Conservation (phyloP, 2,113 vertebrate species). For the Chrysochloris asiatica region DNA sequence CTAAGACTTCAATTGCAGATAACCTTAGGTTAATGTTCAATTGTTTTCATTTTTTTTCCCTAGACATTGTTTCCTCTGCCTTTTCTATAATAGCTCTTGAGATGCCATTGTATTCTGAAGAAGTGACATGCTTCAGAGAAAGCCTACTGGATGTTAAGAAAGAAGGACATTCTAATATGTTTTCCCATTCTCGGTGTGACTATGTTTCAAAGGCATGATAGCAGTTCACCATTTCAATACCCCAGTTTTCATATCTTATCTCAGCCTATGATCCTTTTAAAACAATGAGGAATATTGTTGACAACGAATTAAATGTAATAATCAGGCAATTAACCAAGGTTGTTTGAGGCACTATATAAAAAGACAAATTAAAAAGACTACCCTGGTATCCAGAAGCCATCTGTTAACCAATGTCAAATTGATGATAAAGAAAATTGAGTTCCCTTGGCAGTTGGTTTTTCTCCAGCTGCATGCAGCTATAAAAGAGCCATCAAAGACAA, state of each 20-base stretch:
- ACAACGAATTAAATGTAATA: conserved; percentile 85
- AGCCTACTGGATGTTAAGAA: neutral
- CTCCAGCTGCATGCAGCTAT: conserved; percentile 82
- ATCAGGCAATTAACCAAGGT: conserved; percentile 84
- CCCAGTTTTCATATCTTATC: conserved; percentile 74
- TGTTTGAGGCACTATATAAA: conserved; percentile 82
- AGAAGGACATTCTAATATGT: neutral
- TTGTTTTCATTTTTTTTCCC: neutral
- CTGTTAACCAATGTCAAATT: conserved; percentile 86
- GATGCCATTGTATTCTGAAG: neutral
- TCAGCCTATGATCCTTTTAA: conserved; percentile 79
- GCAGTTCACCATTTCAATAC: conserved; percentile 64
- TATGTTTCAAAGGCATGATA: conserved; percentile 52
- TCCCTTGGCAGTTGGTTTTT: conserved; percentile 82
- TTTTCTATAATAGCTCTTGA: neutral
- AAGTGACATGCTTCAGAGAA: neutral
- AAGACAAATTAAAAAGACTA: conserved; percentile 83
- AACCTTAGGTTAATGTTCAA: conserved; percentile 1
- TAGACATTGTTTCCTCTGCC: neutral
- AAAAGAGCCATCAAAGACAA: conserved; percentile 84
- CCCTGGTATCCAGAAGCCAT: conserved; percentile 83
- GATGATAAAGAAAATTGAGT: conserved; percentile 88
- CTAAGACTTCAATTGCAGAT: neutral
- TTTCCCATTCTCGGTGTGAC: neutral
- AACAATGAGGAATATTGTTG: conserved; percentile 80